Percentiles rank a stretch among this genome's conserved stretches.
phyloP scores from a whole-genome alignment of 2,113 vertebrate genomes.

The Antigone vipio region DNA sequence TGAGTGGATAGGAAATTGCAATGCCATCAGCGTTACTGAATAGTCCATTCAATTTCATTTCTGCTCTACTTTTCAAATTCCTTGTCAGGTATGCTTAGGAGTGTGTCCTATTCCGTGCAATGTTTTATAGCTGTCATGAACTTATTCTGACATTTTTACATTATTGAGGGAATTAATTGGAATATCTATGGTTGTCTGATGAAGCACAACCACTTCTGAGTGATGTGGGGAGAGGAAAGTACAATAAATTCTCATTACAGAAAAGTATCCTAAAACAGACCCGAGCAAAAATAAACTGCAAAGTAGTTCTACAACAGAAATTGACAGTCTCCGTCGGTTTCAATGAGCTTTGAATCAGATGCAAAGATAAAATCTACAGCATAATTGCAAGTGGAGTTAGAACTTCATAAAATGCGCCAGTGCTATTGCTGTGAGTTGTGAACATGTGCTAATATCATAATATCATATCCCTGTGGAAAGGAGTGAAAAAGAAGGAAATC shows the following conservation, averaged over 20 bases:
- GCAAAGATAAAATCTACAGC: not conserved
- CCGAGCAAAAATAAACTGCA: not conserved
- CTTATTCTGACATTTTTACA: not conserved
- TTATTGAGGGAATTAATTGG: not conserved
- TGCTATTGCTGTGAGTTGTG: not conserved
- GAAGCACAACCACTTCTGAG: not conserved
- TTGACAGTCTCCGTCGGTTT: not conserved
- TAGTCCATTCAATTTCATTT: not conserved
- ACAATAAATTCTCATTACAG: slow-evolving; percentile 3
- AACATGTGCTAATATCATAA: not conserved
- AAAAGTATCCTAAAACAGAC: not conserved
- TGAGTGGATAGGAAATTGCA: not conserved
- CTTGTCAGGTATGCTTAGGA: not conserved
- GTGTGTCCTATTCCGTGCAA: not conserved
- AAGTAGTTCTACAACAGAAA: not conserved
- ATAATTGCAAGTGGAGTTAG: not conserved
- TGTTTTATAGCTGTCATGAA: not conserved
- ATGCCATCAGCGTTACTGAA: not conserved
- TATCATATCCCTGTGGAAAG: not conserved
- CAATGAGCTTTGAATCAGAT: not conserved
- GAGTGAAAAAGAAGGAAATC: not conserved
- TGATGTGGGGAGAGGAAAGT: not conserved
- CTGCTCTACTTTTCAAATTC: not conserved
- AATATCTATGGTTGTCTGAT: not conserved
- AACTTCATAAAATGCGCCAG: not conserved